Percentiles rank a stretch among this genome's conserved stretches.
Conservation (phyloP, 37 sponge, comb jelly and placozoan species). For the Lycopodina hypogea region DNA sequence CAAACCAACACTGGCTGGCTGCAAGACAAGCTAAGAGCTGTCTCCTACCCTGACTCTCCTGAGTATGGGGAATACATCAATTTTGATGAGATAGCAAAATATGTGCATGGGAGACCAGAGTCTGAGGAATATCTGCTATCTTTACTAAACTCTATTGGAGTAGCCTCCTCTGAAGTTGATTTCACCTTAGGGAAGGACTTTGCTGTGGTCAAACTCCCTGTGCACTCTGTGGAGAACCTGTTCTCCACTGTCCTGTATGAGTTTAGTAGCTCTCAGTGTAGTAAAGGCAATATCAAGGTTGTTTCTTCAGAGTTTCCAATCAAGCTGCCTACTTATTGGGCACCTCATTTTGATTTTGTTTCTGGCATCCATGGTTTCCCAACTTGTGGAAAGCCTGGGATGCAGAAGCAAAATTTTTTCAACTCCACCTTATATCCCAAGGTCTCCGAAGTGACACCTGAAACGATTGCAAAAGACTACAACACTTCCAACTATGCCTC, state of each 20-base stretch:
- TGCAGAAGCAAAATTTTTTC: not conserved
- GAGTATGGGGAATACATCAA: constrained; percentile 78
- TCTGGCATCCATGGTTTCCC: constrained; percentile 67
- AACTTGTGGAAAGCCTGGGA: not conserved
- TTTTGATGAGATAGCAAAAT: constrained; percentile 65
- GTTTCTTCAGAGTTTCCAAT: constrained; percentile 20
- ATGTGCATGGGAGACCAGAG: constrained; percentile 62
- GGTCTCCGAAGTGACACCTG: constrained; percentile 27
- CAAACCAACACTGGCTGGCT: constrained; percentile 69
- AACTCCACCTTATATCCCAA: not conserved
- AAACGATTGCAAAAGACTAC: constrained; percentile 61
- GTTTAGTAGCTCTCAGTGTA: constrained; percentile 15
- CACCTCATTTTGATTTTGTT: constrained; percentile 63
- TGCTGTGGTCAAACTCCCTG: constrained; percentile 44
- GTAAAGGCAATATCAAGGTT: not conserved
- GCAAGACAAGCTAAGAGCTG: constrained; percentile 45
- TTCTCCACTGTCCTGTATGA: constrained; percentile 44
- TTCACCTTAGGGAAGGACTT: constrained; percentile 71
- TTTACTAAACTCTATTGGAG: constrained; percentile 24
- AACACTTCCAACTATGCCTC: constrained; percentile 64
- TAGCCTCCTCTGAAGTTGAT: not conserved
- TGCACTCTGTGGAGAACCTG: constrained; percentile 35
- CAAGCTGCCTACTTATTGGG: constrained; percentile 25
- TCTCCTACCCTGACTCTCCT: constrained; percentile 77
- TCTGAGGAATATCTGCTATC: constrained; percentile 29